Evolutionary conservation across 2,888 invertebrate species (phyloP).

Genomic region (Apotomis turbidana): DNA sequence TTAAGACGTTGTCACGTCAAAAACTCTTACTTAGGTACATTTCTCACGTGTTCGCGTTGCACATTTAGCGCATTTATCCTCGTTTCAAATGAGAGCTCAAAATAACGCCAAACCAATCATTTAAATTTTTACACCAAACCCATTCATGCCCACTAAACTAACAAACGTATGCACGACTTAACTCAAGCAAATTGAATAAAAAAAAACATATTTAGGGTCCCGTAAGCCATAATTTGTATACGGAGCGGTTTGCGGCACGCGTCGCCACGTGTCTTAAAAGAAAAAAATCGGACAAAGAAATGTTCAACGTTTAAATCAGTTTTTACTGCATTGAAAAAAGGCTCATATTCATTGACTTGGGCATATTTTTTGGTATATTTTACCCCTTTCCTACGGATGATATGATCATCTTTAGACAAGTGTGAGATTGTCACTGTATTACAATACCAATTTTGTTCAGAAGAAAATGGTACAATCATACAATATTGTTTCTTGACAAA

Average conservation of each 20-base stretch:
- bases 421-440: conserved; percentile 8
- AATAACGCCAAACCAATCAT: conserved; percentile 21
- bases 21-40: too few relatives aligned
- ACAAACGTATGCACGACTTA: conserved; percentile 46
- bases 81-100: neutral
- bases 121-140: conserved; percentile 32
- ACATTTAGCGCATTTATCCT: neutral
- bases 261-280: conserved; percentile 63
- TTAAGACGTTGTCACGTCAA: too few relatives aligned
- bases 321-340: conserved; percentile 18
- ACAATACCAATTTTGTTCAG: too few relatives aligned
- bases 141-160: conserved; percentile 41
- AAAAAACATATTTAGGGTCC: conserved; percentile 57
- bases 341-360: conserved; percentile 2
- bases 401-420: conserved; percentile 17
- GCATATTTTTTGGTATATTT: neutral
- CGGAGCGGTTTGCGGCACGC: conserved; percentile 61
- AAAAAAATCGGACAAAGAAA: conserved; percentile 1
- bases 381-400: conserved; percentile 7
- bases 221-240: conserved; percentile 81
- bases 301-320: neutral
- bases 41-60: too few relatives aligned
- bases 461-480: too few relatives aligned
- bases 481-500: too few relatives aligned
- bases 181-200: conserved; percentile 51